These are phyloP conservation scores for Papilio glaucus DNA, from an alignment of 1,140 invertebrate genomes.

Conservation along the genomic window DNA sequence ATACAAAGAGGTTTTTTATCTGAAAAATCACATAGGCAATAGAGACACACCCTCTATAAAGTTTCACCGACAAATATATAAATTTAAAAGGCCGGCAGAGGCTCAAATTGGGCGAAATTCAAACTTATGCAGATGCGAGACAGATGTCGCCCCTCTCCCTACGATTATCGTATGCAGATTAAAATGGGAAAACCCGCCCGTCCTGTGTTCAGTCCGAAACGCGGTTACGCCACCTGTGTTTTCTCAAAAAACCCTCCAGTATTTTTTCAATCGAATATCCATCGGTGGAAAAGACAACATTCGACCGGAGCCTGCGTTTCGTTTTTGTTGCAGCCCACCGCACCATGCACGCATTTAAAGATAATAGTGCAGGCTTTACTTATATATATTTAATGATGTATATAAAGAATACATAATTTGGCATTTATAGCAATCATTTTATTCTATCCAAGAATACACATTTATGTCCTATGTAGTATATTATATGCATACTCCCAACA, in stretches of 20 bases:
- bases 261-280: conserved; percentile 14
- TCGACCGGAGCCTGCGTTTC: neutral
- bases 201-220: conserved; percentile 48
- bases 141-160: conserved; percentile 71
- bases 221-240: conserved; percentile 45
- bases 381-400: too few relatives aligned
- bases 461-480: too few relatives aligned
- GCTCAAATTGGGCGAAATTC: conserved; percentile 72
- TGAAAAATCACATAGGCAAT: neutral
- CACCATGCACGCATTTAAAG: neutral
- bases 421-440: too few relatives aligned
- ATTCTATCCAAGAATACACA: too few relatives aligned
- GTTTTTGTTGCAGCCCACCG: neutral
- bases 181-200: conserved; percentile 55
- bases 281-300: conserved; percentile 21
- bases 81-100: conserved; percentile 64
- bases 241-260: conserved; percentile 41
- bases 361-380: neutral
- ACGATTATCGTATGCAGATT: conserved; percentile 78
- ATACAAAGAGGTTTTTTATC: neutral
- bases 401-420: too few relatives aligned
- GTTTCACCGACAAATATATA: conserved; percentile 55
- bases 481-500: too few relatives aligned
- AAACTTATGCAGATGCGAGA: conserved; percentile 72
- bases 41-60: conserved; percentile 56